Percentiles rank a stretch among this genome's conserved stretches.
Conservation (phyloP, 2,113 vertebrate species). For the Pangasianodon hypophthalmus region DNA sequence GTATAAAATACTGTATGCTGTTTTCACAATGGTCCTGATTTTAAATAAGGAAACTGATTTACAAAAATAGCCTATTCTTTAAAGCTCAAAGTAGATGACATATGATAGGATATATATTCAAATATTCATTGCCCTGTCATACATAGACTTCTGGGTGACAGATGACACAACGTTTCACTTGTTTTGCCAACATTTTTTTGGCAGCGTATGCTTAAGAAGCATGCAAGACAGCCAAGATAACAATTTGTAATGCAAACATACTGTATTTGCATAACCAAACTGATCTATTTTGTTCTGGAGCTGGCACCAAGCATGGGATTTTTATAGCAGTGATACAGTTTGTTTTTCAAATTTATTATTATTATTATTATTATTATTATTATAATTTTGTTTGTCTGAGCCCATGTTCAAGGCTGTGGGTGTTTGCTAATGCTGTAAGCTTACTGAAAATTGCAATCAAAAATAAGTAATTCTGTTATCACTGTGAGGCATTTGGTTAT, state of each 20-base stretch:
- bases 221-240: background rate
- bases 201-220: conserved; percentile 16
- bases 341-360: background rate
- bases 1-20: background rate
- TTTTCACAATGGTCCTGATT: background rate
- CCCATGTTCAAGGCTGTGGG: background rate
- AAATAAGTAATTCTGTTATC: background rate
- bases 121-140: background rate
- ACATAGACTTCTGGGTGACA: background rate
- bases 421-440: conserved; percentile 12
- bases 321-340: background rate
- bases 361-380: background rate
- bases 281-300: background rate
- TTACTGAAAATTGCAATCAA: background rate
- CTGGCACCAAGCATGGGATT: background rate
- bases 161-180: background rate
- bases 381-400: background rate
- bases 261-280: background rate
- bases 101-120: background rate
- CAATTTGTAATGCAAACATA: conserved; percentile 2
- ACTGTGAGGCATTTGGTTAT: background rate
- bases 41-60: background rate
- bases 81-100: background rate
- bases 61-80: background rate
- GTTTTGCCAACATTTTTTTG: background rate